phyloP scores from a whole-genome alignment of 2,888 invertebrate genomes.

The Drosophila koepferae region DNA sequence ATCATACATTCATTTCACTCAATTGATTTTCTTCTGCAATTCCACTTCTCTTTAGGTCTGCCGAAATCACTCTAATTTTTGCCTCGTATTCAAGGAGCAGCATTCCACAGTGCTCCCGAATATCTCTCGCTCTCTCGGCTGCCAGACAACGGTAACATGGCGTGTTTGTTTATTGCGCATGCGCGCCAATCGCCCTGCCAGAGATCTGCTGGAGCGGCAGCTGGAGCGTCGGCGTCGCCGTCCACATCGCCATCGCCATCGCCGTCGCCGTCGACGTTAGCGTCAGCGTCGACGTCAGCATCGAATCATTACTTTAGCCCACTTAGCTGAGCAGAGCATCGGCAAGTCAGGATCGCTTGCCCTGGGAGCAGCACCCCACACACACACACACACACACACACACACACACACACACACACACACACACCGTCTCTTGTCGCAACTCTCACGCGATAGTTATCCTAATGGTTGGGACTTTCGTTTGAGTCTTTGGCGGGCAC shows the following conservation, averaged over 20 bases:
- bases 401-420: not conserved
- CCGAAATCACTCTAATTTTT: conserved; percentile 19
- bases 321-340: conserved; percentile 68
- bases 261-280: conserved; percentile 36
- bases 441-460: conserved; percentile 81
- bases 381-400: not conserved
- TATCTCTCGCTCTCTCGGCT: conserved; percentile 29
- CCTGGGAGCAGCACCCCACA: conserved; percentile 29
- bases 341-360: conserved; percentile 73
- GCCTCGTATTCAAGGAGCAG: not conserved
- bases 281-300: conserved; percentile 38
- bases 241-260: conserved; percentile 19
- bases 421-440: conserved; percentile 18
- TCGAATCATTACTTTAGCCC: conserved; percentile 77
- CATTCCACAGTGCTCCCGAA: conserved; percentile 58
- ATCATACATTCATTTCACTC: no score
- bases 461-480: conserved; percentile 80
- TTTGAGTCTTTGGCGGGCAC: conserved; percentile 71
- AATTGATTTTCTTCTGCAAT: no score
- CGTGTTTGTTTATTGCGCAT: conserved; percentile 82
- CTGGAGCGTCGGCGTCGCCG: conserved; percentile 13
- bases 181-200: conserved; percentile 74
- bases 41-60: not conserved
- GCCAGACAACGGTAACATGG: conserved; percentile 78
- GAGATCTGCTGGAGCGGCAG: conserved; percentile 55